Conservation (phyloP, 2,888 invertebrate species). For the Aphidius colemani region DNA sequence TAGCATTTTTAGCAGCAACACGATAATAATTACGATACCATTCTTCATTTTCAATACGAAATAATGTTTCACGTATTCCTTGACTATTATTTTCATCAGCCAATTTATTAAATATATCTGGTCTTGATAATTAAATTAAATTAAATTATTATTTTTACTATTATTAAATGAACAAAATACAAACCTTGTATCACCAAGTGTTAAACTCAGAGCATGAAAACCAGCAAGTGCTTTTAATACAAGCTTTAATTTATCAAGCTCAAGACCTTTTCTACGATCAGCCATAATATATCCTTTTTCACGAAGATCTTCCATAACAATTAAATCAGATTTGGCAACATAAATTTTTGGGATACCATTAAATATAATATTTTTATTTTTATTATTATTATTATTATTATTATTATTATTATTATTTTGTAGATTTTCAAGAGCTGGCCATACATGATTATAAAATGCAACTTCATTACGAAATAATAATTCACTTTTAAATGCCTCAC, state of each 20-base stretch:
- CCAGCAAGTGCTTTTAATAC: slow-evolving; percentile 61
- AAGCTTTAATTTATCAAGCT: slow-evolving; percentile 52
- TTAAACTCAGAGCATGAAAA: slow-evolving; percentile 62
- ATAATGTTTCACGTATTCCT: slow-evolving; percentile 64
- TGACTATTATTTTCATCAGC: slow-evolving; percentile 44
- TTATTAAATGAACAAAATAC: background rate
- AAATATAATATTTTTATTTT: slow-evolving; percentile 41
- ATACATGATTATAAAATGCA: slow-evolving; percentile 72
- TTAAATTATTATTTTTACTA: too few species aligned
- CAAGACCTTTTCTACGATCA: slow-evolving; percentile 57
- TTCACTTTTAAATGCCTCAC: slow-evolving; percentile 76
- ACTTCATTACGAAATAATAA: slow-evolving; percentile 74
- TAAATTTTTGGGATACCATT: slow-evolving; percentile 53
- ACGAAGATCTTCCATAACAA: slow-evolving; percentile 62
- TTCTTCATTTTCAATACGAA: slow-evolving; percentile 68
- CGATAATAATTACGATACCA: slow-evolving; percentile 74
- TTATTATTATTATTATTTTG: slow-evolving; percentile 53
- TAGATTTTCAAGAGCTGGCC: slow-evolving; percentile 69
- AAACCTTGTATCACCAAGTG: slow-evolving; percentile 55
- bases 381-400: too few species aligned
- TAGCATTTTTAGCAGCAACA: slow-evolving; percentile 68
- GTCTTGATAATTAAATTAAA: slow-evolving; percentile 38
- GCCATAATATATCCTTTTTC: slow-evolving; percentile 58
- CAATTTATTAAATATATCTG: slow-evolving; percentile 52
- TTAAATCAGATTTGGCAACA: slow-evolving; percentile 57